A percentile compares a stretch with the other conserved stretches of the same genome.
Evolutionary conservation across 1,140 invertebrate species (phyloP).

Genomic region (Radopholus similis): DNA sequence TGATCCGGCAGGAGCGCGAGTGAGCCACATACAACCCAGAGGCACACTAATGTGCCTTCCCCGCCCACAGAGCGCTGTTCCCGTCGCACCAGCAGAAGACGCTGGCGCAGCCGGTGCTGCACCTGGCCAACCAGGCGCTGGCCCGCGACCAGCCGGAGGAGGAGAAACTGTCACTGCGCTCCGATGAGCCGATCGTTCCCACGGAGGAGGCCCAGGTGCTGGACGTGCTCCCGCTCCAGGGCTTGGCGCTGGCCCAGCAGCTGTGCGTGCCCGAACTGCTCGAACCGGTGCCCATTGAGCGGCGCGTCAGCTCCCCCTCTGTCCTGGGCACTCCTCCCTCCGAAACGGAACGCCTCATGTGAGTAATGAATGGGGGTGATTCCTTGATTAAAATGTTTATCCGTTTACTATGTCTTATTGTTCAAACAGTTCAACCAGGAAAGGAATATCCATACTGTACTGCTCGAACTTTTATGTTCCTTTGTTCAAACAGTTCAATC

Average conservation of each 20-base stretch:
- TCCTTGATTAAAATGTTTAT: no score
- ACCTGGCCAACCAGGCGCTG: slow-evolving; percentile 20
- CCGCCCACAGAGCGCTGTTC: slow-evolving; percentile 3
- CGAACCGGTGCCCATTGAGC: slow-evolving; percentile 4
- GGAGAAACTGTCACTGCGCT: slow-evolving; percentile 11
- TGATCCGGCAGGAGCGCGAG: slow-evolving; percentile 37
- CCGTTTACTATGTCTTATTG: no score
- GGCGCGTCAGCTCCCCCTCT: slow-evolving; percentile 3
- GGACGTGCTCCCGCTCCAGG: neutral
- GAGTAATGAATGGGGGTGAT: no score
- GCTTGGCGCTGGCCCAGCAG: neutral
- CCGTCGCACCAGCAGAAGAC: neutral
- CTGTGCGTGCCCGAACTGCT: neutral
- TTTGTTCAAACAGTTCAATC: no score
- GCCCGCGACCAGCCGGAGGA: slow-evolving; percentile 17
- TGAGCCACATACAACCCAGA: neutral
- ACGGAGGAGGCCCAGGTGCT: neutral
- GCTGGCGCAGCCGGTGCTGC: slow-evolving; percentile 6
- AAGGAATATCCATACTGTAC: no score
- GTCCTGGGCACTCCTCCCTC: slow-evolving; percentile 9
- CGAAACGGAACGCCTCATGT: slow-evolving; percentile 3
- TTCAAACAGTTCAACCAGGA: no score
- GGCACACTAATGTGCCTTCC: neutral
- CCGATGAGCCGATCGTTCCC: neutral
- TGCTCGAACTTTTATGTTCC: no score